Percentiles rank a stretch among this genome's conserved stretches.
Evolutionary conservation across 2,113 vertebrate species (phyloP).

Genomic region (Thomomys bottae): DNA sequence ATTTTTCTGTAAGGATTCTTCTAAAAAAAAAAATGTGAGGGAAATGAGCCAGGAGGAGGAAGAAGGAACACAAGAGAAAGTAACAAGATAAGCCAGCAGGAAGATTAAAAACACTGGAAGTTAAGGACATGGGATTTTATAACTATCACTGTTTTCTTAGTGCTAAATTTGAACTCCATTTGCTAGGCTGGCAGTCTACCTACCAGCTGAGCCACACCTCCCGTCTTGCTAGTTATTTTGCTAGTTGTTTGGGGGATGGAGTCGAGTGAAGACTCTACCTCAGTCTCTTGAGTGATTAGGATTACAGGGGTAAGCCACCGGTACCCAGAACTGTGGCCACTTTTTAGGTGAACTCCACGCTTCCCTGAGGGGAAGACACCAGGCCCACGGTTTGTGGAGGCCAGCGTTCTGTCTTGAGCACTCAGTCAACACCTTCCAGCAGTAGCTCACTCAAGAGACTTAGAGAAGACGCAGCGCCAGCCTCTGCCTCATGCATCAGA

Average conservation of each 20-base stretch:
- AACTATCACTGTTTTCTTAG: no score
- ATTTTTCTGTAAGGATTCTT: constrained; percentile 30
- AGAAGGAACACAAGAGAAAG: background rate
- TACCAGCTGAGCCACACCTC: no score
- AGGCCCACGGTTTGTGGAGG: background rate
- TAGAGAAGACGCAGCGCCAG: constrained; percentile 33
- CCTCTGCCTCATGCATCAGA: constrained; percentile 56
- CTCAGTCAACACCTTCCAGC: constrained; percentile 28
- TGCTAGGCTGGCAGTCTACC: no score
- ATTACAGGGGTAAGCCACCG: no score
- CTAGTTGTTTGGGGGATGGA: no score
- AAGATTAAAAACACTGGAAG: background rate
- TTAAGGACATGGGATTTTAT: background rate
- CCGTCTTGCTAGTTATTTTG: no score
- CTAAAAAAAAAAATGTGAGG: background rate
- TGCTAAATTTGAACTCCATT: no score
- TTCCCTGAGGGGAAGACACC: background rate
- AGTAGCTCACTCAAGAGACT: constrained; percentile 52
- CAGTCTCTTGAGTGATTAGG: no score
- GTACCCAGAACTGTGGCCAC: background rate
- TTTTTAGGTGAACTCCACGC: background rate
- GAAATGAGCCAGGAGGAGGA: background rate
- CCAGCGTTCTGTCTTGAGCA: constrained; percentile 4
- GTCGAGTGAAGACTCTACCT: no score
- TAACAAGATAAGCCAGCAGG: background rate